Evolutionary conservation across 1,140 invertebrate species (phyloP).

Genomic region (Drosophila tristis): DNA sequence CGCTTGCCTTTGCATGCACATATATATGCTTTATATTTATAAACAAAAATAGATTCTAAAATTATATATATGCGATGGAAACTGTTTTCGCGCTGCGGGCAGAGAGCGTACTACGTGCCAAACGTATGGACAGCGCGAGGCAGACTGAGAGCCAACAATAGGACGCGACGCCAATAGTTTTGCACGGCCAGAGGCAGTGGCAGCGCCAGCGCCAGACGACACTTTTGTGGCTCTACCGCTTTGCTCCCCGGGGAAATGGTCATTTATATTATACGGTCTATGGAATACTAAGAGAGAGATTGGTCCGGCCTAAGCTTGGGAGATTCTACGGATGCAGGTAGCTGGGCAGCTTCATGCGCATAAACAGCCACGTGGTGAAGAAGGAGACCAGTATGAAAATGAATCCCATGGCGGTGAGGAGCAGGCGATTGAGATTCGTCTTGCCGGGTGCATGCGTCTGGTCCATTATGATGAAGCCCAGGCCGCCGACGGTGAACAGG

Average conservation of each 20-base stretch:
- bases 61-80: conserved; percentile 59
- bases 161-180: conserved; percentile 49
- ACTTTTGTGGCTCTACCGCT: background rate
- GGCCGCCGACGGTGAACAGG: conserved; percentile 96
- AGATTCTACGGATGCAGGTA: conserved; percentile 86
- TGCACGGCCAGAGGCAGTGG: background rate
- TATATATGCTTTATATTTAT: conserved; percentile 23
- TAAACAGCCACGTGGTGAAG: conserved; percentile 98
- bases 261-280: background rate
- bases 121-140: conserved; percentile 28
- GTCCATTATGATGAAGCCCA: conserved; percentile 98
- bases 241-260: too few relatives aligned
- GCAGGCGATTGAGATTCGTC: conserved; percentile 95
- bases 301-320: background rate
- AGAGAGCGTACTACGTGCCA: conserved; percentile 14
- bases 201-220: background rate
- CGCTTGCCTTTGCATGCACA: background rate
- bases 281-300: conserved; percentile 44
- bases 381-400: conserved; percentile 97
- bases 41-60: conserved; percentile 66
- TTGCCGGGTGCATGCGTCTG: conserved; percentile 96
- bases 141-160: conserved; percentile 46
- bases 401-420: conserved; percentile 96
- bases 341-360: conserved; percentile 98
- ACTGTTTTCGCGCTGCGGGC: conserved; percentile 25